Percentiles rank a stretch among this genome's conserved stretches.
Conservation (phyloP, 2,797 vertebrate genomes). For the Oryzias sinensis region DNA sequence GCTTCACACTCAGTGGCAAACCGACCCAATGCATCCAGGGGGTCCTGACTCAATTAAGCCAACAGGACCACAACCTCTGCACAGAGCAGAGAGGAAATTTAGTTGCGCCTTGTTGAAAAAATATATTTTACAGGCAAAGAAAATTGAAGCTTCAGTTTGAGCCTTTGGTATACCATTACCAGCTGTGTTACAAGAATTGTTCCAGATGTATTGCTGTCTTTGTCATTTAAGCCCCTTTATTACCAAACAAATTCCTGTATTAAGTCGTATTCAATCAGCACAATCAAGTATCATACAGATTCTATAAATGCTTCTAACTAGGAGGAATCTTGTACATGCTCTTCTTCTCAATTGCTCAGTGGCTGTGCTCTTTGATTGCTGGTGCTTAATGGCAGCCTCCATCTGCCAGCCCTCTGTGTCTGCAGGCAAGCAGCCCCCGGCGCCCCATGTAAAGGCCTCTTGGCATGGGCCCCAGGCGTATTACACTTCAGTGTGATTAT, state of each 20-base stretch:
- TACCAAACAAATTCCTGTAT: too few species aligned
- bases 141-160: not conserved
- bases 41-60: too few species aligned
- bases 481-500: constrained; percentile 83
- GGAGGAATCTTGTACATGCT: constrained; percentile 25
- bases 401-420: constrained; percentile 73
- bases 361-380: constrained; percentile 70
- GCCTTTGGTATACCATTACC: not conserved
- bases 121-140: too few species aligned
- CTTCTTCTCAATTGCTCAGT: constrained; percentile 54
- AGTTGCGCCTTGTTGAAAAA: too few species aligned
- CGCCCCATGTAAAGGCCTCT: constrained; percentile 77
- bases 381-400: constrained; percentile 74
- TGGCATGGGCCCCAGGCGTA: constrained; percentile 76
- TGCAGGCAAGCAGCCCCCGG: constrained; percentile 74
- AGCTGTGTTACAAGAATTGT: not conserved
- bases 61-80: too few species aligned
- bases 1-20: too few species aligned
- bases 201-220: not conserved
- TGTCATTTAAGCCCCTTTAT: not conserved
- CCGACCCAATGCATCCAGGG: too few species aligned
- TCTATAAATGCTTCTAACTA: constrained; percentile 34
- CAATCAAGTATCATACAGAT: constrained; percentile 25
- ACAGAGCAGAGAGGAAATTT: too few species aligned
- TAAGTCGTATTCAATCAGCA: not conserved